phyloP scores from a whole-genome alignment of 2,888 invertebrate genomes.

The Eristalis intricaria region DNA sequence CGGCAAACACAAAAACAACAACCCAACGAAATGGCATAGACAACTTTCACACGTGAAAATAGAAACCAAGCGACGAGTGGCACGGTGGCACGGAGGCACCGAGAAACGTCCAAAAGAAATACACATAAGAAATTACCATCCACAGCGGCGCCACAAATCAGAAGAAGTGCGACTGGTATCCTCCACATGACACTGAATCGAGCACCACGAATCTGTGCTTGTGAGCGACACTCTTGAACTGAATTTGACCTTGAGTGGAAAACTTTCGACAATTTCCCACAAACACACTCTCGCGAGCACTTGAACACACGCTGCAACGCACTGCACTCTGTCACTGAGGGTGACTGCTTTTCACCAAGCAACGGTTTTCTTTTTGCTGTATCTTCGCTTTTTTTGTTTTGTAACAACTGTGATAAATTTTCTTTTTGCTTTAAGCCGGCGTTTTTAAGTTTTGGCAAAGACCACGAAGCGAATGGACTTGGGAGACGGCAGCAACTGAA shows the following conservation, averaged over 20 bases:
- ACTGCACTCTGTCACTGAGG: not conserved
- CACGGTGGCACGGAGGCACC: conserved; percentile 2
- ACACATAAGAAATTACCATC: conserved; percentile 54
- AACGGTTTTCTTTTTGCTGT: conserved; percentile 5
- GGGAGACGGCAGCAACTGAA: conserved; percentile 42
- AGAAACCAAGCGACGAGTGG: conserved; percentile 28
- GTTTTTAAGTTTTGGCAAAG: not conserved
- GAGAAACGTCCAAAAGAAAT: conserved; percentile 23
- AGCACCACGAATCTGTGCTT: conserved; percentile 4
- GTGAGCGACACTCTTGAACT: conserved; percentile 12
- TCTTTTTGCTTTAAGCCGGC: conserved; percentile 28
- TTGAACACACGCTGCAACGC: not conserved
- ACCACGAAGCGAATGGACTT: conserved; percentile 34
- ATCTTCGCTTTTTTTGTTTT: conserved; percentile 29
- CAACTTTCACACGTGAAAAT: conserved; percentile 66
- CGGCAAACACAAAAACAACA: not conserved
- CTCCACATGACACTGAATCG: conserved; percentile 26
- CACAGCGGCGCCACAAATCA: conserved; percentile 27
- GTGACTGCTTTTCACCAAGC: conserved; percentile 52
- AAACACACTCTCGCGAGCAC: not conserved
- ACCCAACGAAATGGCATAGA: conserved; percentile 3
- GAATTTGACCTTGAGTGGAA: conserved; percentile 54
- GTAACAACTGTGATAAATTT: conserved; percentile 25
- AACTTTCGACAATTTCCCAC: conserved; percentile 63
- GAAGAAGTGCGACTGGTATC: conserved; percentile 19